Evolutionary conservation across 2,888 invertebrate genomes (phyloP), one percentile per base, ranked within the genome.

Genomic region (Pollenia angustigena): DNA sequence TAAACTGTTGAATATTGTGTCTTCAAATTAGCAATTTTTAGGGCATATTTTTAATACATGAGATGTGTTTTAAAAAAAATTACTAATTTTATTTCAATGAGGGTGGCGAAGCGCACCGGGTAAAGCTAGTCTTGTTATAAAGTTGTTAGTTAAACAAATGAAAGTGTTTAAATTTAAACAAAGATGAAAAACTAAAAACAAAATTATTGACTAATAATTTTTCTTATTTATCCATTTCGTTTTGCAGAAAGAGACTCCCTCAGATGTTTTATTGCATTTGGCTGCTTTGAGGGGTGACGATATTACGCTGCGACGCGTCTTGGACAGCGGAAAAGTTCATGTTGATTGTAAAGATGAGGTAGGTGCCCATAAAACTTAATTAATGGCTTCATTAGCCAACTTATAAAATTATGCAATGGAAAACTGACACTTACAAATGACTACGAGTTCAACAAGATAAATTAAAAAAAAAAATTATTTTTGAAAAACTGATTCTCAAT

Each of bases 291-390:
- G 96, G 84, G 99, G 99, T 4, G 97, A 98, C 93, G 94, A 96
- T 88, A 95, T 95, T 80, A 95, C 96, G 88, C 94, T 99, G 88
- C 95, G 95, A 88, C 95, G 96, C 90, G 96, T 98, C 81, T 94
- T 98, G 88, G 98, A 98, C 93, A 98, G 97, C 50, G 98, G 98
- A 87, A 97, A 97, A 92, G 98, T 98, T 76, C 98, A 98, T 94
- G 98, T 98, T 69, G 98, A 98, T 94, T 98, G 98, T 90, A 96
- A 96, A 92, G 98, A 99, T 93, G 96, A 98, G 96, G 98, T 98
- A 93, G 6, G 32, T 6, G 32, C 32, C 32, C 4, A 46, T 60
- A 46, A 48, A 50, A 71, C 54, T 18, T 48, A 76, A 76, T 71
- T 69, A 82, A 82, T 82, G 60, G 12, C 60, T 62, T 60, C 14